phyloP scores from a whole-genome alignment of 2,888 invertebrate genomes.

The Meghimatium bilineatum region DNA sequence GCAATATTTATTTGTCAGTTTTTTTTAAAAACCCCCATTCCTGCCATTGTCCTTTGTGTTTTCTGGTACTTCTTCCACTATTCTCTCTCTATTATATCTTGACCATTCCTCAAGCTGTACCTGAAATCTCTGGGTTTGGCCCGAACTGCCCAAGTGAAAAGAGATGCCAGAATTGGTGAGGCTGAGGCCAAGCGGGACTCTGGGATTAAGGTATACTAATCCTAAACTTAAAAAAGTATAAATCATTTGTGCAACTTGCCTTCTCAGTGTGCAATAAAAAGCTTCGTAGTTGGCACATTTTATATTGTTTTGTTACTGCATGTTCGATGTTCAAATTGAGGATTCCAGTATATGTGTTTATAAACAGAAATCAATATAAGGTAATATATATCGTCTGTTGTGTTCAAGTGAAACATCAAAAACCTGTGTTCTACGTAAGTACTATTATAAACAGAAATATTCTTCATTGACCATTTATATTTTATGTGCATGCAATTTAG shows the following conservation, averaged over 20 bases:
- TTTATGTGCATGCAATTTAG: too few species aligned
- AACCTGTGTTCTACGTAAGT: too few species aligned
- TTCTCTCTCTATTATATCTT: background rate
- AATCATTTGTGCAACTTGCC: background rate
- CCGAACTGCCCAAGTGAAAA: slow-evolving; percentile 76
- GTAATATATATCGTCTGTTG: too few species aligned
- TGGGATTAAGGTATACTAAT: slow-evolving; percentile 83
- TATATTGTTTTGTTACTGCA: background rate
- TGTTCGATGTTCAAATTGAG: background rate
- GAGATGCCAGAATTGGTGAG: slow-evolving; percentile 97
- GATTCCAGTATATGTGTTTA: too few species aligned
- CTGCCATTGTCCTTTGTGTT: background rate
- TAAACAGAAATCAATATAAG: too few species aligned
- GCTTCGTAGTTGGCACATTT: background rate
- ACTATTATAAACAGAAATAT: too few species aligned
- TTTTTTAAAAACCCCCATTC: slow-evolving; percentile 11
- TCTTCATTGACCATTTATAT: too few species aligned
- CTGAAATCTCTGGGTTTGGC: slow-evolving; percentile 87
- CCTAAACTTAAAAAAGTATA: background rate
- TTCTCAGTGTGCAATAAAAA: background rate
- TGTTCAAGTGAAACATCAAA: too few species aligned
- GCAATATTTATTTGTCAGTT: slow-evolving; percentile 9
- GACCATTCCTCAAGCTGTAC: slow-evolving; percentile 84
- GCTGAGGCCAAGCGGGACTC: slow-evolving; percentile 94
- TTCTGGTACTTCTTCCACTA: background rate